phyloP scores from a whole-genome alignment of 1,140 invertebrate genomes.

The Amphibalanus amphitrite region DNA sequence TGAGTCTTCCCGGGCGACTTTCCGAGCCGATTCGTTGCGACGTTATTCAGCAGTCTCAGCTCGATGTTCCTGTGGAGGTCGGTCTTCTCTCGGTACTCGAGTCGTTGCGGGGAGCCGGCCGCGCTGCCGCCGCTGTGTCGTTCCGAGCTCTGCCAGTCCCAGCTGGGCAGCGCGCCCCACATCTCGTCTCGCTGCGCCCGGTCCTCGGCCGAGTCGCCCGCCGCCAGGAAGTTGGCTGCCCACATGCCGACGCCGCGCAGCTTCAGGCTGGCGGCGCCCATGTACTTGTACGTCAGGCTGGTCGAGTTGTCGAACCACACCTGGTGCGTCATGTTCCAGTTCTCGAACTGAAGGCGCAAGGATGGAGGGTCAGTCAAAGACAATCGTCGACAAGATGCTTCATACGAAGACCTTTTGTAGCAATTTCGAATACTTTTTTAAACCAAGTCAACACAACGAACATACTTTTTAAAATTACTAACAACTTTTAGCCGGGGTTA shows the following conservation, averaged over 20 bases:
- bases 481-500: no score
- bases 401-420: no score
- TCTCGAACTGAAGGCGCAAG: neutral
- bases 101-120: no score
- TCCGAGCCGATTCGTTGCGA: neutral
- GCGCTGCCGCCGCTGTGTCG: no score
- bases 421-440: no score
- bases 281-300: slow-evolving; percentile 16
- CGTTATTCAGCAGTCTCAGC: neutral
- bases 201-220: neutral
- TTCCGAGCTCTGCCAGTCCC: neutral
- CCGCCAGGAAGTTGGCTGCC: slow-evolving; percentile 25
- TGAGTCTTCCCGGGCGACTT: neutral
- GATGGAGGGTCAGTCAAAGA: no score
- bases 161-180: slow-evolving; percentile 1
- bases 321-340: slow-evolving; percentile 16
- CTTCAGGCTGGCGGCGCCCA: slow-evolving; percentile 18
- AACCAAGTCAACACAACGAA: no score
- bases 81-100: neutral
- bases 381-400: no score
- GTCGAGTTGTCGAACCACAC: slow-evolving; percentile 21
- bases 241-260: slow-evolving; percentile 30
- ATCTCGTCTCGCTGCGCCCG: neutral
- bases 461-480: no score
- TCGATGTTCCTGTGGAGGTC: neutral